These are phyloP conservation scores for Tenthredo notha DNA, from an alignment of 2,888 invertebrate genomes.

Conservation along the genomic window DNA sequence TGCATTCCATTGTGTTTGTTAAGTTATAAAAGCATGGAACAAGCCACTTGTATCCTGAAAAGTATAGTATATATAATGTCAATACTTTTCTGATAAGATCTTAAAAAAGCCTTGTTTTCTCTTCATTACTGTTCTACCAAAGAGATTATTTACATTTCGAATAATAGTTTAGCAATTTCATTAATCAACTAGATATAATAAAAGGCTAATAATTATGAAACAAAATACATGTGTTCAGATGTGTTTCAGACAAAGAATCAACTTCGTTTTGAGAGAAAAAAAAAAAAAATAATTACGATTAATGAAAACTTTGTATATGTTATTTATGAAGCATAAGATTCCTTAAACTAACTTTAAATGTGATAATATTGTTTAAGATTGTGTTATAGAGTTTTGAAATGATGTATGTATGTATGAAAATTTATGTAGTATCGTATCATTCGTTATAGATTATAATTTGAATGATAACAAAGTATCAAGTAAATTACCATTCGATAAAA, in stretches of 20 bases:
- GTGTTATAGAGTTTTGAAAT: not conserved
- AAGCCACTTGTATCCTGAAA: constrained; percentile 37
- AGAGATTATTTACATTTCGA: constrained; percentile 29
- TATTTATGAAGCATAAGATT: constrained; percentile 23
- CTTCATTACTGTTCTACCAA: constrained; percentile 25
- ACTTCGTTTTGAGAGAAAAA: constrained; percentile 11
- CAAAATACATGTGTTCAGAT: constrained; percentile 53
- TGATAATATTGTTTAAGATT: constrained; percentile 43
- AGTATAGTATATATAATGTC: constrained; percentile 6
- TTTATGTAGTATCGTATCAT: not conserved
- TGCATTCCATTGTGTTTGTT: constrained; percentile 67
- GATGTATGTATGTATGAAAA: constrained; percentile 20
- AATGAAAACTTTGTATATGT: not conserved
- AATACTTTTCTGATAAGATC: constrained; percentile 38
- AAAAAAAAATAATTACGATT: not conserved
- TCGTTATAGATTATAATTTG: constrained; percentile 3
- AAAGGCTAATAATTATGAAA: constrained; percentile 39
- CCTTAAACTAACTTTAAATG: constrained; percentile 29
- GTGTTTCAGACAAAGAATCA: constrained; percentile 48
- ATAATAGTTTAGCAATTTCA: constrained; percentile 27
- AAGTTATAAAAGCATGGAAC: constrained; percentile 51
- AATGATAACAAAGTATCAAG: constrained; percentile 31
- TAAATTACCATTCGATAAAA: constrained; percentile 8
- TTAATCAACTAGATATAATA: constrained; percentile 17
- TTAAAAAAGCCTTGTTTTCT: constrained; percentile 30